phyloP scores from a whole-genome alignment of 2,797 vertebrate species.

The Pogonophryne albipinna region DNA sequence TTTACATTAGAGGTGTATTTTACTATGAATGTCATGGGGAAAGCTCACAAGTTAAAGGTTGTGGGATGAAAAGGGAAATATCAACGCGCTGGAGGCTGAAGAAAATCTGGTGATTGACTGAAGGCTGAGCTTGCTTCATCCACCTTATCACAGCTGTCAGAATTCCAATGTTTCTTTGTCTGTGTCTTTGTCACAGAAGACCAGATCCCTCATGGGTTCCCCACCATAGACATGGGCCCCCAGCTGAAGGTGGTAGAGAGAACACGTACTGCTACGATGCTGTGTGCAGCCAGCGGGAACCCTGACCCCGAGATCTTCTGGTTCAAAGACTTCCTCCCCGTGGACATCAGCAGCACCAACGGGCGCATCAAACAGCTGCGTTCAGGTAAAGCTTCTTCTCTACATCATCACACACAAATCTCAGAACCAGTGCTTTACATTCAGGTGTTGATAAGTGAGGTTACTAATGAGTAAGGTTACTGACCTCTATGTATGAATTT shows the following conservation, averaged over 20 bases:
- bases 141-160: background rate
- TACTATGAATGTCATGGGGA: constrained; percentile 24
- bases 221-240: constrained; percentile 97
- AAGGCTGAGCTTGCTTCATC: constrained; percentile 9
- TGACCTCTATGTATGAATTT: background rate
- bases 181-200: constrained; percentile 85
- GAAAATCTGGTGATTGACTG: background rate
- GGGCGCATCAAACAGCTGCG: constrained; percentile 97
- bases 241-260: constrained; percentile 98
- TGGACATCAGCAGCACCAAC: constrained; percentile 91
- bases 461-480: background rate
- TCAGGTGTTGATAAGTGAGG: background rate
- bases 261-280: constrained; percentile 96
- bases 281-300: constrained; percentile 95
- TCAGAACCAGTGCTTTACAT: background rate
- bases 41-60: constrained; percentile 34
- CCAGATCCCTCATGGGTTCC: constrained; percentile 95
- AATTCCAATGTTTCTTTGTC: constrained; percentile 13
- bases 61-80: constrained; percentile 20
- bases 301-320: constrained; percentile 98
- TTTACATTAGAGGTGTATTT: constrained; percentile 64
- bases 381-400: constrained; percentile 88
- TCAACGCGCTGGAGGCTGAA: constrained; percentile 2
- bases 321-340: constrained; percentile 98
- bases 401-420: background rate